phyloP scores from a whole-genome alignment of 2,797 vertebrate species.

The Alauda arvensis region DNA sequence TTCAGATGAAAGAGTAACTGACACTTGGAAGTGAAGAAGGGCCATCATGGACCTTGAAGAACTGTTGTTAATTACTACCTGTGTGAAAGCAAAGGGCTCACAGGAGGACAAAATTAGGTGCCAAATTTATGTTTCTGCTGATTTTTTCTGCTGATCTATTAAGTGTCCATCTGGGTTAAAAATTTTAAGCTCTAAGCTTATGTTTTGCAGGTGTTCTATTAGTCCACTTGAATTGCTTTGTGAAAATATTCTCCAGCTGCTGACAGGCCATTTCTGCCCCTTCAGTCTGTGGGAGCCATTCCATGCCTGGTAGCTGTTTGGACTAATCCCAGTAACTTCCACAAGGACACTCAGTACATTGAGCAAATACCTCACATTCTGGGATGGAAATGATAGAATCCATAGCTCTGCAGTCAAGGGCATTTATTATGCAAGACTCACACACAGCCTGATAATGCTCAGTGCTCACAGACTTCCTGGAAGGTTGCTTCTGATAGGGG shows the following conservation, averaged over 20 bases:
- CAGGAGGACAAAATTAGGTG: neutral
- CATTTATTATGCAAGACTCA: neutral
- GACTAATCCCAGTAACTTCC: neutral
- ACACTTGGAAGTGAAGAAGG: neutral
- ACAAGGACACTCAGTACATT: neutral
- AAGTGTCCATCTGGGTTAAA: neutral
- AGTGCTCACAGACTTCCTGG: neutral
- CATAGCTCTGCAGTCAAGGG: neutral
- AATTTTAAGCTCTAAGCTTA: neutral
- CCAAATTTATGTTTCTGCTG: neutral
- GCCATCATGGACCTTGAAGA: neutral
- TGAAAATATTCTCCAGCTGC: neutral
- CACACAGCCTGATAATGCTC: neutral
- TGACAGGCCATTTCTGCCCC: neutral
- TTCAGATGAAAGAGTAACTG: neutral
- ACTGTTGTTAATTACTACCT: neutral
- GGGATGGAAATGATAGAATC: neutral
- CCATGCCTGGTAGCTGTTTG: neutral
- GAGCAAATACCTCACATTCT: neutral
- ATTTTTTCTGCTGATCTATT: too few relatives aligned
- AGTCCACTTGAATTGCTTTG: neutral
- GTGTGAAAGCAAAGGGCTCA: neutral
- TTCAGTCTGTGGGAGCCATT: neutral
- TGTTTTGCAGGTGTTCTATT: neutral
- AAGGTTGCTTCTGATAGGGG: neutral